Evolutionary conservation across 2,888 invertebrate genomes (phyloP), one percentile per base, ranked within the genome.

Genomic region (Habroteleia sp.): DNA sequence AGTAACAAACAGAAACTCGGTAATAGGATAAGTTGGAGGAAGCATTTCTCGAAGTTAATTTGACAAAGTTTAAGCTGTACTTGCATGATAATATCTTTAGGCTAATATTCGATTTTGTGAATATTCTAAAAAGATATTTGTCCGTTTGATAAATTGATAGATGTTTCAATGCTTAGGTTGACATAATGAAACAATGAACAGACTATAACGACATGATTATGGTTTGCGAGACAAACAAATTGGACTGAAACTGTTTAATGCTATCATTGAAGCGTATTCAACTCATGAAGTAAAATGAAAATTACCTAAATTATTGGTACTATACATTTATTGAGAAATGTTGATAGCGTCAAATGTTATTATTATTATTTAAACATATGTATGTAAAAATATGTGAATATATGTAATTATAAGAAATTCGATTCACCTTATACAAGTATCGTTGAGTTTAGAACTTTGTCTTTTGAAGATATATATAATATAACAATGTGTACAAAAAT

Each of bases 1-100:
- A 58, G 48, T 37, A 56, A 35, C 27, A 50, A 42, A 20, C 54
- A 48, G 69, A 77, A 80, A 80, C 81, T 81, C 80, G 29, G 79
- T 83, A 84, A 84, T 84, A 81, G 83, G 82, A 84, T 83, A 84
- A 84, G 81, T 84, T 84, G 78, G 68, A 65, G 65, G 62, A 78
- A 56, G 75, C 78, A 76, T 76, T 80, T 77, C 76, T 74, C 65
- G 73, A 77, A 80, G 77, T 77, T 78, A 80, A 78, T 80, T 79
- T 77, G 71, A 68, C 78, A 58, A 82, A 84, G 75, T 82, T 79
- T 50, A 50, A 74, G 56, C 37, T 46, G 56, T 44, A 50, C 20
- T 54, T 62, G 74, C 79, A 77, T 78, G 78, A 82, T 80, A 76
- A 81, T 79, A 74, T 69, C 50, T 62, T 48, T 41, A 50, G 58